Base-by-base conservation (phyloP, 2,113 vertebrate species). In the Crotalus tigris region DNA sequence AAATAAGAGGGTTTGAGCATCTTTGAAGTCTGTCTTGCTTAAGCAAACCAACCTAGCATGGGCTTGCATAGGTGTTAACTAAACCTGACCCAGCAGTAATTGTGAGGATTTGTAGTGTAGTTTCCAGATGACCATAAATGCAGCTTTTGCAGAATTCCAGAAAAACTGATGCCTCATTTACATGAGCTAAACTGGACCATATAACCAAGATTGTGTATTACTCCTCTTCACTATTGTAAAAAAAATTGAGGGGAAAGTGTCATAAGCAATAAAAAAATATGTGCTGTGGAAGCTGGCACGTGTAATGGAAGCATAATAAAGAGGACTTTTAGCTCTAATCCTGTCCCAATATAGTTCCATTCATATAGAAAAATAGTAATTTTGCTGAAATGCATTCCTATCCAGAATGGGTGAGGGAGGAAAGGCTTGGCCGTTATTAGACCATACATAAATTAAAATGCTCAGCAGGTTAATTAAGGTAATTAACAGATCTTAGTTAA, bases 391-490 rank as follows among this genome's bases (percentile, higher is more conserved):
- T 46, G 44, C 49, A 19, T 49, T 91, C 11, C 33, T 11, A 44
- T 7, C 7, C 51, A 91, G 33, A 12, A n/a, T 54, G 39, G 33
- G 69, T 51, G 49, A 51, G 15, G 39, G 59, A n/a, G 58, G 39
- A 61, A 75, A 49, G 26, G 24, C 58, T 90, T 39, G 46, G 61
- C 51, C 51, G 3, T 81, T 53, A 85, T 21, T 57, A 85, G 51
- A 33, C 55, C 51, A 51, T 75, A 53, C 64, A 75, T 26, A 44
- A 57, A 58, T 57, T 85, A 57, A 91, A 85, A 1, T 91, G 81
- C 90, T 85, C 90, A 85, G 90, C 21, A 85, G 53, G 53, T 90
- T 90, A 90, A 90, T 90, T 75, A 69, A 90, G 13, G 69, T 90
- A 51, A 90, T 75, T 90, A 75, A 61, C 49, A 90, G 89, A 69